phyloP scores from a whole-genome alignment of 2,797 vertebrate genomes.

The Capromys pilorides region DNA sequence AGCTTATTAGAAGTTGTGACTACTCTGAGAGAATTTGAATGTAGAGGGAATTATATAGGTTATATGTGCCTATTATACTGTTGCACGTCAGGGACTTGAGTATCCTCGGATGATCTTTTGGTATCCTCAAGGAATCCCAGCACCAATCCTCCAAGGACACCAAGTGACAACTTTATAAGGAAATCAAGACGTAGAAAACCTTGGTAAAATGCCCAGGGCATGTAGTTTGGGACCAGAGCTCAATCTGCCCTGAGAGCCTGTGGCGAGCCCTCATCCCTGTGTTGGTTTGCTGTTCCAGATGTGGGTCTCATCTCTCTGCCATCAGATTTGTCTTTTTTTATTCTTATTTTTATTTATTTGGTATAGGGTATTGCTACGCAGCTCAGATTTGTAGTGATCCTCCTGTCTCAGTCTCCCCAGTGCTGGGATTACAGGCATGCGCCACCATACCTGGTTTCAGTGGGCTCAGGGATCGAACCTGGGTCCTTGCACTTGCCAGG shows the following conservation, averaged over 20 bases:
- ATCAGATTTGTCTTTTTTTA: too few relatives aligned
- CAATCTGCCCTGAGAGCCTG: background rate
- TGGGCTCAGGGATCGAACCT: too few relatives aligned
- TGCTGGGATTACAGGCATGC: too few relatives aligned
- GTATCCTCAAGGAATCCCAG: background rate
- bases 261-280: rapidly evolving
- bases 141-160: background rate
- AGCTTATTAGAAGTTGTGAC: background rate
- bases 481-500: too few relatives aligned
- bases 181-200: background rate
- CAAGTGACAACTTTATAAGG: background rate
- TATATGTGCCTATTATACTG: background rate
- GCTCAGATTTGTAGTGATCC: too few relatives aligned
- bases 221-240: background rate
- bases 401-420: too few relatives aligned
- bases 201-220: background rate
- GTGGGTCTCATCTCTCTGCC: rapidly evolving
- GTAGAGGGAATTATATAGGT: background rate
- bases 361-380: too few relatives aligned
- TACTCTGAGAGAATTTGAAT: background rate
- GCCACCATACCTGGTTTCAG: too few relatives aligned
- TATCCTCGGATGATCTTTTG: background rate
- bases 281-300: background rate
- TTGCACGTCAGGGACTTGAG: background rate
- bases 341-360: too few relatives aligned